A percentile compares a stretch with the other conserved stretches of the same genome.
phyloP scores from a whole-genome alignment of 2,888 invertebrate genomes.

The Orchesellides sinensis region DNA sequence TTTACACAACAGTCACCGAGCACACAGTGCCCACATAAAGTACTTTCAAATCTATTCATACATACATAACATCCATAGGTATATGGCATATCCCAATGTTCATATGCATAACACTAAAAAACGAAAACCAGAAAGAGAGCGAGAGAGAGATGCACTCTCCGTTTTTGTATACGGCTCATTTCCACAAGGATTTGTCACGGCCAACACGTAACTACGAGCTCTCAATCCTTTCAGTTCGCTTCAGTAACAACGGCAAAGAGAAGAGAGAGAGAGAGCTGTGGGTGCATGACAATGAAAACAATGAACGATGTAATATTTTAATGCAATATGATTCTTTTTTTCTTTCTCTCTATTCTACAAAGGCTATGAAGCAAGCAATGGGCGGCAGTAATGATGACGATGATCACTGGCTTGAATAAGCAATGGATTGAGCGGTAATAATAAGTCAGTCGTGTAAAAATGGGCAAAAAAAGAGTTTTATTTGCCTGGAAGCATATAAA shows the following conservation, averaged over 20 bases:
- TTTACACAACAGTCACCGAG: no score
- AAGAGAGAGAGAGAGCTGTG: conserved; percentile 38
- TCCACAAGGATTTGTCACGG: conserved; percentile 63
- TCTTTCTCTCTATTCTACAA: conserved; percentile 26
- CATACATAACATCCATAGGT: no score
- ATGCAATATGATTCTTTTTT: conserved; percentile 42
- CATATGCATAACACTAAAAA: no score
- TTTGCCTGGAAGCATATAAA: no score
- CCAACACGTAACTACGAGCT: conserved; percentile 80
- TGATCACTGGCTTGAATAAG: conserved; percentile 33
- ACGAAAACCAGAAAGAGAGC: not conserved
- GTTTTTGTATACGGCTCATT: conserved; percentile 53
- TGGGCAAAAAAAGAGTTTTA: not conserved
- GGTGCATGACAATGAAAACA: conserved; percentile 51
- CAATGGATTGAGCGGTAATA: conserved; percentile 49
- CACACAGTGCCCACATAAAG: no score
- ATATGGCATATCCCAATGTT: no score
- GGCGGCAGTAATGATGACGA: conserved; percentile 37
- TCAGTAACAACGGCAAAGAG: conserved; percentile 48
- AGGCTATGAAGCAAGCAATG: conserved; percentile 32
- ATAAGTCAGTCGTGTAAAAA: conserved; percentile 30
- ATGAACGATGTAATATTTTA: conserved; percentile 58
- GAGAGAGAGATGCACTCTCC: conserved; percentile 30
- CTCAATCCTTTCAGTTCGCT: conserved; percentile 80
- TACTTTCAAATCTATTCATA: no score